These are phyloP conservation scores for Xanthostigma xanthostigma DNA, from an alignment of 2,888 invertebrate species.

Conservation along the genomic window DNA sequence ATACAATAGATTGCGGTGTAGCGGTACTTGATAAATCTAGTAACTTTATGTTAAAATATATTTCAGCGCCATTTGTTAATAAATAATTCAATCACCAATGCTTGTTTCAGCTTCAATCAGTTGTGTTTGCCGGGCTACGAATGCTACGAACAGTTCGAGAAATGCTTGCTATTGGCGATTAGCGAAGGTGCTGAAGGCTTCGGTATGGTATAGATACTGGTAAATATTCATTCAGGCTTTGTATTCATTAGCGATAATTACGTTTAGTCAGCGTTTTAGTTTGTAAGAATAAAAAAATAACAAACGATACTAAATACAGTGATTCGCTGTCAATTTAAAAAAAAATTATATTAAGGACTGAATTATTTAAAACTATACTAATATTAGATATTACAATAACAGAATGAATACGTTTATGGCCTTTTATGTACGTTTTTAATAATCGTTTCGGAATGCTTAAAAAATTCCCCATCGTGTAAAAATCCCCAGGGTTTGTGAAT, in stretches of 20 bases:
- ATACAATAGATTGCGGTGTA: no score
- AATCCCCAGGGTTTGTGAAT: no score
- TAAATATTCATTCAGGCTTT: neutral
- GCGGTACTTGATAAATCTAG: no score
- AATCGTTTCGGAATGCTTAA: no score
- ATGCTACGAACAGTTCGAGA: slow-evolving; percentile 84
- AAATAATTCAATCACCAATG: slow-evolving; percentile 4
- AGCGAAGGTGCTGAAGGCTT: slow-evolving; percentile 94
- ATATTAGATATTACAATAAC: no score
- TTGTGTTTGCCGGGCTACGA: slow-evolving; percentile 91
- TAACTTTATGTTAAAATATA: no score
- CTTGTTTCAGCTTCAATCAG: slow-evolving; percentile 72
- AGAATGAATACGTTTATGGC: no score
- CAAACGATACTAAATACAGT: slow-evolving; percentile 12
- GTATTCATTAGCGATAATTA: slow-evolving; percentile 1
- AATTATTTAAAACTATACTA: no score
- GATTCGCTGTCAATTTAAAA: neutral
- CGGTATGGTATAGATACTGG: slow-evolving; percentile 43
- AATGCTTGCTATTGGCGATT: slow-evolving; percentile 77
- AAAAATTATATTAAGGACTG: neutral
- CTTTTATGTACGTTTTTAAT: no score
- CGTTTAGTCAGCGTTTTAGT: slow-evolving; percentile 11
- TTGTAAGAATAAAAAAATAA: slow-evolving; percentile 3
- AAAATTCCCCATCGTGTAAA: no score
- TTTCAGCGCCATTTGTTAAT: neutral